Evolutionary conservation across 1,140 invertebrate species (phyloP).

Genomic region (Temnothorax longispinosus): DNA sequence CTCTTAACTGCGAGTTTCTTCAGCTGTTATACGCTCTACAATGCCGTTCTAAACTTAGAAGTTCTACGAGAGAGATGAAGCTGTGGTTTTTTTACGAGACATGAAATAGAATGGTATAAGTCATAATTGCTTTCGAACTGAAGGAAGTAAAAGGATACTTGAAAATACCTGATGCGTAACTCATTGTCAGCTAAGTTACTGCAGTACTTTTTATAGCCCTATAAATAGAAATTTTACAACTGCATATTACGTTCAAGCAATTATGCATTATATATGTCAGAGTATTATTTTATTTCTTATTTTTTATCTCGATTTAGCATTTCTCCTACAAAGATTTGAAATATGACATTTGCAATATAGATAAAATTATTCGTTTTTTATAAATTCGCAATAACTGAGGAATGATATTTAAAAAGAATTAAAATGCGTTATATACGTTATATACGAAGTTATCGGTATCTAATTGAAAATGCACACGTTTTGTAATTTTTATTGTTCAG

Average conservation of each 20-base stretch:
- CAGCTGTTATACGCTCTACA: background rate
- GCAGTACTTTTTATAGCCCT: background rate
- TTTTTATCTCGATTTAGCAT: background rate
- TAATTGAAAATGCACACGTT: background rate
- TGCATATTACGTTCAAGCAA: background rate
- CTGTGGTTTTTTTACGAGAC: slow-evolving; percentile 11
- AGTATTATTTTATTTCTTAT: background rate
- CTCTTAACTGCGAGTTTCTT: slow-evolving; percentile 19
- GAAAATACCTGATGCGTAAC: background rate
- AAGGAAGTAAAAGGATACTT: background rate
- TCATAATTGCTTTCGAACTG: background rate
- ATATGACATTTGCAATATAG: background rate
- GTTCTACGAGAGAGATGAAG: background rate
- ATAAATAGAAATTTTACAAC: background rate
- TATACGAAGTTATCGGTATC: background rate
- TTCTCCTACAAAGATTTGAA: background rate
- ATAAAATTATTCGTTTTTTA: background rate
- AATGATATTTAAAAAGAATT: background rate
- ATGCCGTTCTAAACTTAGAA: background rate
- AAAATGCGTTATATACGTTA: background rate
- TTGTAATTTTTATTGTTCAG: background rate
- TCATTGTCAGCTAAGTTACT: background rate
- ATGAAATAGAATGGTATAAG: background rate
- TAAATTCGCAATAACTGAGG: background rate
- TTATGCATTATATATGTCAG: background rate